These are phyloP conservation scores for Nesogale talazaci DNA, from an alignment of 2,113 vertebrate genomes.

Conservation along the genomic window DNA sequence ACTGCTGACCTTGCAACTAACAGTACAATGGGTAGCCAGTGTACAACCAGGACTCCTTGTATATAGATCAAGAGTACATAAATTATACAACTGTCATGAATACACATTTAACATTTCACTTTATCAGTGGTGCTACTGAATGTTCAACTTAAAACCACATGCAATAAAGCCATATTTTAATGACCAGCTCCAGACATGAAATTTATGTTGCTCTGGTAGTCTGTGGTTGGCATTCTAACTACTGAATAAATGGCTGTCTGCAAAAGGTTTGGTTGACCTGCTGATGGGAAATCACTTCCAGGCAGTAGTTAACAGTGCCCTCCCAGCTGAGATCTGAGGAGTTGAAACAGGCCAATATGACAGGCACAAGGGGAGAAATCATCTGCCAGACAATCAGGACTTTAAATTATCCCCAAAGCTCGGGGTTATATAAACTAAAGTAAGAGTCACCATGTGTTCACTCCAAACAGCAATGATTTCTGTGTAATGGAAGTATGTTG, in stretches of 20 bases:
- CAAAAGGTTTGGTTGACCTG: conserved; percentile 77
- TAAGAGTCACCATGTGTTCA: neutral
- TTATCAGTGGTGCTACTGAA: conserved; percentile 63
- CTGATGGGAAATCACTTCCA: conserved; percentile 76
- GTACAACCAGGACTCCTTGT: neutral
- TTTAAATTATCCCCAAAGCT: conserved; percentile 29
- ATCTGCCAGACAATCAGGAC: neutral
- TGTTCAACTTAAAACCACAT: conserved; percentile 69
- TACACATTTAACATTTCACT: conserved; percentile 42
- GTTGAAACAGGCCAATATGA: conserved; percentile 59
- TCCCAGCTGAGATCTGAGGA: conserved; percentile 74
- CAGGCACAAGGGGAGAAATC: conserved; percentile 27
- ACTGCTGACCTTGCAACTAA: too few species aligned
- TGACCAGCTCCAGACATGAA: conserved; percentile 69
- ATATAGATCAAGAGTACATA: conserved; percentile 23
- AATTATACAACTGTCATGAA: neutral
- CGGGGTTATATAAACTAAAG: conserved; percentile 25
- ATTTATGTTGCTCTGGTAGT: conserved; percentile 73
- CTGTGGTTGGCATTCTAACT: conserved; percentile 73
- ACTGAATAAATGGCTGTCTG: conserved; percentile 78
- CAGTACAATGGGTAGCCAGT: too few species aligned
- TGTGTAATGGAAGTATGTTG: neutral
- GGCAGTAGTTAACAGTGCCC: conserved; percentile 66
- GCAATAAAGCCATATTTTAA: conserved; percentile 77
- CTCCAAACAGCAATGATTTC: neutral